Percentiles rank a stretch among this genome's conserved stretches.
These are phyloP conservation scores for Scelioninae gen. 2 DNA, from an alignment of 2,888 invertebrate species.

Conservation along the genomic window DNA sequence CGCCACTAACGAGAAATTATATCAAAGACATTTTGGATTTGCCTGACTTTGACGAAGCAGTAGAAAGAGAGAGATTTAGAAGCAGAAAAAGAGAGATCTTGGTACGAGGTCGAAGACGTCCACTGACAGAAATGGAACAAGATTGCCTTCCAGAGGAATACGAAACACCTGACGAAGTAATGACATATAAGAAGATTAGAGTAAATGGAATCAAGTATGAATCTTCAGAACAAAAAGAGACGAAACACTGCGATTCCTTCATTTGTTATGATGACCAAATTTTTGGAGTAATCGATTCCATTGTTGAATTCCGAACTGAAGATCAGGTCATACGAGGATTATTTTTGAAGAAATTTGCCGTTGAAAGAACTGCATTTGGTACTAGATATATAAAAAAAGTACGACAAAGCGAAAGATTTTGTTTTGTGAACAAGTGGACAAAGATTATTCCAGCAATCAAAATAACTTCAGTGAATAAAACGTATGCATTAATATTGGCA, in stretches of 20 bases:
- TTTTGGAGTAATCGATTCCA: neutral
- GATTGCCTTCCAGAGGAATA: too few species aligned
- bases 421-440: neutral
- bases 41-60: too few species aligned
- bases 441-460: neutral
- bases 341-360: neutral
- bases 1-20: too few species aligned
- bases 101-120: too few species aligned
- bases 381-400: slow-evolving; percentile 5
- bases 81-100: too few species aligned
- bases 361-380: neutral
- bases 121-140: too few species aligned
- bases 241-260: slow-evolving; percentile 2
- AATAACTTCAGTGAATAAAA: neutral
- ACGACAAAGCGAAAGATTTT: neutral
- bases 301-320: neutral
- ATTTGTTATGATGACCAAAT: neutral
- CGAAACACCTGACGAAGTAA: too few species aligned
- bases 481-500: neutral
- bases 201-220: too few species aligned
- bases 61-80: too few species aligned
- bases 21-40: too few species aligned
- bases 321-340: neutral
- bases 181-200: too few species aligned
- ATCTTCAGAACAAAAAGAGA: too few species aligned